Percentiles rank a stretch among this genome's conserved stretches.
Conservation (phyloP, 2,888 invertebrate species). For the Nephrotoma appendiculata region DNA sequence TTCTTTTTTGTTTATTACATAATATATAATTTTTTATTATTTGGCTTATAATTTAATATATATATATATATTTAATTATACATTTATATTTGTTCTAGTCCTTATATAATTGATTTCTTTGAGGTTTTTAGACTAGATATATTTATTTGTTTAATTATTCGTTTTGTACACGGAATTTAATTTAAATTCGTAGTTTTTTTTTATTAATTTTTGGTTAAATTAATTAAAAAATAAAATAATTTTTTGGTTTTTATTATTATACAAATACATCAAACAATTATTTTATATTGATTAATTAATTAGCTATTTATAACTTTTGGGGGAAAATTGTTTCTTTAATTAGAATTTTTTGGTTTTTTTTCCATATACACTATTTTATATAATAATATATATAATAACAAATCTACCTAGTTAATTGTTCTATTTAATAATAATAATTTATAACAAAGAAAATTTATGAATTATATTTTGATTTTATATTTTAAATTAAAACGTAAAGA, state of each 20-base stretch:
- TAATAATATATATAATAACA: background rate
- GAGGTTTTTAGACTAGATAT: background rate
- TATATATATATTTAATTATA: background rate
- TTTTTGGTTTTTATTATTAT: background rate
- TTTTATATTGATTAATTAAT: background rate
- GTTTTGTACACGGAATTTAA: background rate
- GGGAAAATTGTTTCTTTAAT: background rate
- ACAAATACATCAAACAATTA: background rate
- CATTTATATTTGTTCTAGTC: background rate
- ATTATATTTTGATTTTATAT: background rate
- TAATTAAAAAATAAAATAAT: background rate
- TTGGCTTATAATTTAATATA: conserved; percentile 1
- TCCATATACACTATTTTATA: background rate
- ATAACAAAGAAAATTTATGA: background rate
- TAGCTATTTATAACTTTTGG: too few species aligned
- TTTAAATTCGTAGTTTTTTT: background rate
- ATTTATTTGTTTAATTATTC: background rate
- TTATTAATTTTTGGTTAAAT: background rate
- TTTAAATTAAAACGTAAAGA: background rate
- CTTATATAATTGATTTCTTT: background rate
- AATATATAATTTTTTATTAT: background rate
- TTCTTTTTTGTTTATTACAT: background rate
- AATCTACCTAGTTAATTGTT: background rate
- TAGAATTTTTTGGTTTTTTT: background rate
- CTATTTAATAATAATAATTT: background rate